Conservation (phyloP, 1,140 invertebrate genomes). For the Holotrichia oblita region DNA sequence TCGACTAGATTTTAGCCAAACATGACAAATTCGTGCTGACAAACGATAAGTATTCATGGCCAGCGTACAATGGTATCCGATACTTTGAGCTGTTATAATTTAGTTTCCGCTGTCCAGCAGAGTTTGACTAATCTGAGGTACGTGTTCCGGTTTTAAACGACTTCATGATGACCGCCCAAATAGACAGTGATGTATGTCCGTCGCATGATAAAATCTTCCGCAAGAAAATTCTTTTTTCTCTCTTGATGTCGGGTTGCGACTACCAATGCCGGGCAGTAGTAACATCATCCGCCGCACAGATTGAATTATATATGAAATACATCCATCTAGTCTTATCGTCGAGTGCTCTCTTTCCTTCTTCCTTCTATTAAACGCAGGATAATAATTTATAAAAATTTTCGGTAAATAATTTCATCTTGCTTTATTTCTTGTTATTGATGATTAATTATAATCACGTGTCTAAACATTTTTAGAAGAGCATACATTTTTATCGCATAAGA, state of each 20-base stretch:
- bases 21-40: constrained; percentile 22
- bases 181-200: constrained; percentile 50
- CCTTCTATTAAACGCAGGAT: neutral
- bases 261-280: neutral
- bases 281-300: neutral
- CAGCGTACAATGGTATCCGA: constrained; percentile 42
- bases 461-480: too few species aligned
- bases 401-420: too few species aligned
- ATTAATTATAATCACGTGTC: too few species aligned
- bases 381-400: neutral
- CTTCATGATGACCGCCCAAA: constrained; percentile 39
- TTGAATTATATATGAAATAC: constrained; percentile 43
- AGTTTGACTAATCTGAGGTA: constrained; percentile 52
- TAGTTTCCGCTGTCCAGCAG: constrained; percentile 47
- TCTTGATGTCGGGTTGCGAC: neutral
- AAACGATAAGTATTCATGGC: constrained; percentile 42
- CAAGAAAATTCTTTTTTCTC: constrained; percentile 33
- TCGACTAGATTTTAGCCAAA: too few species aligned
- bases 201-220: constrained; percentile 50
- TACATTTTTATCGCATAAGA: neutral
- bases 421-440: too few species aligned
- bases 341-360: neutral
- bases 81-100: constrained; percentile 51
- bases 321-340: constrained; percentile 19
- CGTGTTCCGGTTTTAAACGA: constrained; percentile 46